A percentile compares a stretch with the other conserved stretches of the same genome.
These are phyloP conservation scores for Conus betulinus DNA, from an alignment of 1,140 invertebrate genomes.

Conservation along the genomic window DNA sequence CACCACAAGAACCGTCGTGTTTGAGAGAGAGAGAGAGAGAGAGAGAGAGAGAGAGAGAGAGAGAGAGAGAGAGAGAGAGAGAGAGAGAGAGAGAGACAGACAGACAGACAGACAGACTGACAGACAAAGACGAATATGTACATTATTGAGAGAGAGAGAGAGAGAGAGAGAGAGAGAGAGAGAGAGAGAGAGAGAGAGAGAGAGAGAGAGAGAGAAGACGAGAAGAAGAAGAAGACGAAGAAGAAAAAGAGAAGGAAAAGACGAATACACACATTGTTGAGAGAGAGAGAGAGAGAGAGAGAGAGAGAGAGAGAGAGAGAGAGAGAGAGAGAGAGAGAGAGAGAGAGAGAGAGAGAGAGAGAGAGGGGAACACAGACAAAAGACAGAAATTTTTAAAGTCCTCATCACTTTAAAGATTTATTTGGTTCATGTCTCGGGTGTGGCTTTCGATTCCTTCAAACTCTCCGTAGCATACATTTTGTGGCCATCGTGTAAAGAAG, in stretches of 20 bases:
- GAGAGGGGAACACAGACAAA: too few species aligned
- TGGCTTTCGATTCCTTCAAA: too few species aligned
- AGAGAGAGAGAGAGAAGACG: background rate
- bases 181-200: background rate
- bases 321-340: background rate
- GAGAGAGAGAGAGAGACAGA: background rate
- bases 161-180: background rate
- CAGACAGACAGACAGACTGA: background rate
- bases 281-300: too few species aligned
- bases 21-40: background rate
- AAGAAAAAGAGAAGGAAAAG: background rate
- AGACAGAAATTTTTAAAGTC: too few species aligned
- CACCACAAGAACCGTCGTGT: too few species aligned
- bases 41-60: background rate
- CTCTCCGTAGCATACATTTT: too few species aligned
- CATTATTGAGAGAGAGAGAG: background rate
- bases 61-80: background rate
- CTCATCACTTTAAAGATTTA: too few species aligned
- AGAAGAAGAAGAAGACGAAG: background rate
- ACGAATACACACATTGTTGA: background rate
- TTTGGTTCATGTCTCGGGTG: too few species aligned
- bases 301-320: background rate
- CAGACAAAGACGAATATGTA: background rate
- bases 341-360: background rate
- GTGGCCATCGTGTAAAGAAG: background rate